These are phyloP conservation scores for Smithornis capensis DNA, from an alignment of 2,113 vertebrate species.

Conservation along the genomic window DNA sequence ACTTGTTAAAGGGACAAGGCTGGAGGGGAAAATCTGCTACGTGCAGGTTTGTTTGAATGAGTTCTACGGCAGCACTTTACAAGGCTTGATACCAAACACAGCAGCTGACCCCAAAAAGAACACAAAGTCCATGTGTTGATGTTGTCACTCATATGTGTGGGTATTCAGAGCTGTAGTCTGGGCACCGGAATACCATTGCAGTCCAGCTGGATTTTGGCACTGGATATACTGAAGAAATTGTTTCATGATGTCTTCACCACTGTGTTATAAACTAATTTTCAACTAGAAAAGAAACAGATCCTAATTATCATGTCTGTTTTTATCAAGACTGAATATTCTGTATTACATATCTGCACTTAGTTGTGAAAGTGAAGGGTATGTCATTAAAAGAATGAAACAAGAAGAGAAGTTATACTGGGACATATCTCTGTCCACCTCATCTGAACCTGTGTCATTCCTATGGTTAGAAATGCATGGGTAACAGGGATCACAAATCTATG, in stretches of 20 bases:
- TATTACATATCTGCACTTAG: not conserved
- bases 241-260: accelerated
- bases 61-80: not conserved
- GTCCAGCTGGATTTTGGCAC: not conserved
- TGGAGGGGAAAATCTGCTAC: not conserved
- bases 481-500: not conserved
- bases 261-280: not conserved
- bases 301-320: not conserved
- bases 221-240: not conserved
- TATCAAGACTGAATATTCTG: not conserved
- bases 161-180: not conserved
- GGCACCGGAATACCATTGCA: not conserved
- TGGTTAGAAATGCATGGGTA: not conserved
- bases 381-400: not conserved
- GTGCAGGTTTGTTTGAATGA: not conserved
- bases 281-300: not conserved
- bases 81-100: not conserved
- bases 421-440: not conserved
- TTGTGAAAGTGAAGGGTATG: not conserved
- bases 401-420: not conserved
- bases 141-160: not conserved
- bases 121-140: not conserved
- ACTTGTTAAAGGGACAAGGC: not conserved
- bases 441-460: not conserved
- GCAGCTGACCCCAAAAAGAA: not conserved